phyloP scores from a whole-genome alignment of 2,113 vertebrate genomes.

The Paratilapia polleni region DNA sequence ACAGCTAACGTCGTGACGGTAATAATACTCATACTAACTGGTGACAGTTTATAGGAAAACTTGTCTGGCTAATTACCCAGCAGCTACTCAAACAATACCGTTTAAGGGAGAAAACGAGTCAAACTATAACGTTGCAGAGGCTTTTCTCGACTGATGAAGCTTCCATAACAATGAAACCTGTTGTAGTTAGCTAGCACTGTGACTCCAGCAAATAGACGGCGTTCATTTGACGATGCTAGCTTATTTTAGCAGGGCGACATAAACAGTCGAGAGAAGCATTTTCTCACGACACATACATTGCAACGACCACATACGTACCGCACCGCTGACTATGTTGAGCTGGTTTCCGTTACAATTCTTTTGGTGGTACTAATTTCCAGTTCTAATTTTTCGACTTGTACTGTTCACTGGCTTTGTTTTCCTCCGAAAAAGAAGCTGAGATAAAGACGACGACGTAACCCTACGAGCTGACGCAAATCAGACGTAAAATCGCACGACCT shows the following conservation, averaged over 20 bases:
- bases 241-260: conserved; percentile 48
- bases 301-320: conserved; percentile 10
- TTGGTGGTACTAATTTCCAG: not conserved
- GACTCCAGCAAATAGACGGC: conserved; percentile 76
- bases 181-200: conserved; percentile 43
- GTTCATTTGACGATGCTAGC: conserved; percentile 63
- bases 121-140: not conserved
- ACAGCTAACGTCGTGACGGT: not conserved
- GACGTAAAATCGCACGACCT: conserved; percentile 33
- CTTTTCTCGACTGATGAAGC: not conserved
- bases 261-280: conserved; percentile 18
- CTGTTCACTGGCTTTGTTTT: conserved; percentile 73
- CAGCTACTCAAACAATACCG: not conserved
- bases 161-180: conserved; percentile 55
- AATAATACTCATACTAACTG: not conserved
- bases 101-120: not conserved
- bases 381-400: conserved; percentile 34
- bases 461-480: conserved; percentile 42
- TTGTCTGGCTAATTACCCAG: not conserved
- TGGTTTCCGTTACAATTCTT: not conserved
- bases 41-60: not conserved
- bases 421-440: conserved; percentile 42
- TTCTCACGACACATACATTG: not conserved
- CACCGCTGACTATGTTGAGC: not conserved
- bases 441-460: conserved; percentile 45